Conservation (phyloP, 2,888 invertebrate genomes). For the Elegia similella region DNA sequence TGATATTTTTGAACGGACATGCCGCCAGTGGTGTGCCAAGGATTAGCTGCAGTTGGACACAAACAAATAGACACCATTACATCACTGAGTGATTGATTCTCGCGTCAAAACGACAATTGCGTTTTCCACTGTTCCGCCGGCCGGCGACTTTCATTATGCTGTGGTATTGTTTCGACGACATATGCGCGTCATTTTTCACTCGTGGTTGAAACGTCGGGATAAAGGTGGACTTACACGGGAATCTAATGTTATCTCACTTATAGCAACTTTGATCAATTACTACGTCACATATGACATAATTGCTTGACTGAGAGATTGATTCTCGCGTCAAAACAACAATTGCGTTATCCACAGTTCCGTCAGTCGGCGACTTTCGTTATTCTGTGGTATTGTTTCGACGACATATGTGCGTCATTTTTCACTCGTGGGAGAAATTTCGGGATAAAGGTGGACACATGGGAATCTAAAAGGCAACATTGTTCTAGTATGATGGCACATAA, state of each 20-base stretch:
- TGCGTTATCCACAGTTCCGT: conserved; percentile 31
- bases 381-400: conserved; percentile 3
- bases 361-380: conserved; percentile 14
- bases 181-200: conserved; percentile 13
- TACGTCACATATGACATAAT: too few species aligned
- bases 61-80: conserved; percentile 72
- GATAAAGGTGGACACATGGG: neutral
- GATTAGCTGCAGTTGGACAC: conserved; percentile 74
- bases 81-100: conserved; percentile 65
- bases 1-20: conserved; percentile 66
- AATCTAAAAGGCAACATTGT: too few species aligned
- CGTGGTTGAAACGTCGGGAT: neutral
- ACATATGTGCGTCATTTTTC: conserved; percentile 13
- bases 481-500: too few species aligned
- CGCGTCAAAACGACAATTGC: conserved; percentile 46
- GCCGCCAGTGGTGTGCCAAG: conserved; percentile 70
- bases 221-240: neutral
- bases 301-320: conserved; percentile 68
- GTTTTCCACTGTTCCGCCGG: conserved; percentile 28
- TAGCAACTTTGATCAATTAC: too few species aligned
- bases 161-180: conserved; percentile 8
- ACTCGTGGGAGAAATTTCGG: neutral
- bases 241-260: too few species aligned
- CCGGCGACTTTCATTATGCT: conserved; percentile 16
- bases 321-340: conserved; percentile 47